Percentiles rank a stretch among this genome's conserved stretches.
Evolutionary conservation across 2,113 vertebrate species (phyloP).

Genomic region (Cryptotis parvus): DNA sequence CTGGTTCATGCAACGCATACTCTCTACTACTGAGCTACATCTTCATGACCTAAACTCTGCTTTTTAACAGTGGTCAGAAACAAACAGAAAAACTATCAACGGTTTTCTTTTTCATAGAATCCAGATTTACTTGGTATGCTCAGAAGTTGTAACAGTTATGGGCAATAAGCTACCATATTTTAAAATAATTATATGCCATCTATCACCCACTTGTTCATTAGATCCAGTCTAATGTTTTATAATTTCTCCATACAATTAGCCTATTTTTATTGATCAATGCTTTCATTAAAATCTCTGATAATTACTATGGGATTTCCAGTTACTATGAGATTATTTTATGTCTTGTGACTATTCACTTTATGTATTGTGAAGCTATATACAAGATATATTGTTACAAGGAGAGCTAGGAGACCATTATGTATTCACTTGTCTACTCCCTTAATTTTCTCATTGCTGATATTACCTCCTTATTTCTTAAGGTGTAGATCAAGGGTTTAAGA

Average conservation of each 20-base stretch:
- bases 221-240: not conserved
- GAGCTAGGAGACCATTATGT: not conserved
- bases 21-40: not conserved
- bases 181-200: not conserved
- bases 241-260: not conserved
- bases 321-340: not conserved
- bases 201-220: not conserved
- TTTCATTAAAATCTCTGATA: not conserved
- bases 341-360: not conserved
- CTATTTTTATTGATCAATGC: not conserved
- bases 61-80: too few species aligned
- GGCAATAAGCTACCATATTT: not conserved
- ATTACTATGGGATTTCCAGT: not conserved
- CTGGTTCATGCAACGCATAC: not conserved
- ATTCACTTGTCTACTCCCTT: not conserved
- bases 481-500: conserved; percentile 65
- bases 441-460: conserved; percentile 54
- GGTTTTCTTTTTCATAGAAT: not conserved
- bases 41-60: too few species aligned
- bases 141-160: not conserved
- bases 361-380: not conserved
- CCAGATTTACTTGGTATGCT: not conserved
- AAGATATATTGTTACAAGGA: not conserved
- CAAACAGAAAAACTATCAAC: not conserved
- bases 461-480: conserved; percentile 64